phyloP scores from a whole-genome alignment of 2,113 vertebrate species.

The Donacobius atricapilla region DNA sequence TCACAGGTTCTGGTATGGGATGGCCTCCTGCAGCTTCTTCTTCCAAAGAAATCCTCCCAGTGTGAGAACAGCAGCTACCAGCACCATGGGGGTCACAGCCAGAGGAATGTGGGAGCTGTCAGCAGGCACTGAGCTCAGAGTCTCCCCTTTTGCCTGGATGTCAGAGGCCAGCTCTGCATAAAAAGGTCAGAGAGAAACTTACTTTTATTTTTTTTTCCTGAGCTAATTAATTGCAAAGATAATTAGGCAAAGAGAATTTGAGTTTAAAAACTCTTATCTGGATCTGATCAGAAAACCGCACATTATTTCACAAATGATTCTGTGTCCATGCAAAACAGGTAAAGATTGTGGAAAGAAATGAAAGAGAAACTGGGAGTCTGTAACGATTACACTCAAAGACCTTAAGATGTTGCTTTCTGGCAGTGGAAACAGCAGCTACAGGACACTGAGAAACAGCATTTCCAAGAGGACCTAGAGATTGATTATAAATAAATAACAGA shows the following conservation, averaged over 20 bases:
- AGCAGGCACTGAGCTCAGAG: background rate
- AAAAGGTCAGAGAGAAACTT: background rate
- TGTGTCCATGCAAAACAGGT: background rate
- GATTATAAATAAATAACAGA: background rate
- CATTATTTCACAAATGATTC: background rate
- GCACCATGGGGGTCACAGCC: background rate
- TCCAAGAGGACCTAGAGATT: background rate
- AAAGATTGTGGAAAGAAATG: background rate
- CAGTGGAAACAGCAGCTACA: background rate
- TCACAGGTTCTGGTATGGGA: background rate
- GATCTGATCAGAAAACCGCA: background rate
- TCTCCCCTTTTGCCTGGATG: background rate
- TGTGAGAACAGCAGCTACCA: background rate
- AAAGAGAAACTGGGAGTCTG: background rate
- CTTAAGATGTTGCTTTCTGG: background rate
- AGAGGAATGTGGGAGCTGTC: background rate
- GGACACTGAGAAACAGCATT: background rate
- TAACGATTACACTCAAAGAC: background rate
- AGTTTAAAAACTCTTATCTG: background rate
- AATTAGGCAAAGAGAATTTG: background rate
- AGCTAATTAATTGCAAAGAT: background rate
- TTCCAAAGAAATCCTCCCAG: conserved; percentile 4
- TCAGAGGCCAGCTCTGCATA: background rate
- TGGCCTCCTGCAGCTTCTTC: background rate
- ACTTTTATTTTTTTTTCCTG: background rate